Evolutionary conservation across 2,113 vertebrate genomes (phyloP), one percentile per base, ranked within the genome.

Genomic region (Pelvicachromis taeniatus): DNA sequence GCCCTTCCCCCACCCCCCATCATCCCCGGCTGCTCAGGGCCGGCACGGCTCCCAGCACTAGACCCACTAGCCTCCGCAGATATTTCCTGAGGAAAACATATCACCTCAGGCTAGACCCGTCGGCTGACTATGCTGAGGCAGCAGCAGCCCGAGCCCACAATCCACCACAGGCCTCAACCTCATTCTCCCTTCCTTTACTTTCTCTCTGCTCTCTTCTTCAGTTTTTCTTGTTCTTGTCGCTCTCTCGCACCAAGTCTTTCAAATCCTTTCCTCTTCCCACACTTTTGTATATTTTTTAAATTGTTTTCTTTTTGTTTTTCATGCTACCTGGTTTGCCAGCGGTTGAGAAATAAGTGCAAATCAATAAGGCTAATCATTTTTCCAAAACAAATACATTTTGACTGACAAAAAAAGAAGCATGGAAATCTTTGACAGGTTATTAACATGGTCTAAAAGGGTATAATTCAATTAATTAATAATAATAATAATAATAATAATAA

Each of bases 21-120:
- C 19, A 58, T 77, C 87, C 55, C 77, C 88, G 83, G 80, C 81
- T 77, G 85, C 54, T 75, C 55, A 56, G 90, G 87, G 86, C 86
- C 88, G 35, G 88, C 89, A 85, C 82, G 55, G 88, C 91, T 94
- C 92, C 86, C 89, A 91, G 84, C 55, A 63, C 92, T 90, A 88
- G 84, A 91, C 86, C 94, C 83, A 89, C 92, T 85, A 91, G 86
- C 93, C 92, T 94, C 92, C 88, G 84, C 93, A 95, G 94, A 96
- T 96, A 96, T 96, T 96, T 96, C 95, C 95, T 95, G 95, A 96
- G 93, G 93, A 95, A 96, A 96, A 95, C 94, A 93, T 84, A 93
- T 91, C 92, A 91, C 91, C 95, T 92, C 91, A 90, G 93, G 93
- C 95, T 88, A 93, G 85, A 85, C 91, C 88, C 54, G 87, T 81